These are phyloP conservation scores for Tarsius wallacei DNA, from an alignment of 2,797 vertebrate species.

Conservation along the genomic window DNA sequence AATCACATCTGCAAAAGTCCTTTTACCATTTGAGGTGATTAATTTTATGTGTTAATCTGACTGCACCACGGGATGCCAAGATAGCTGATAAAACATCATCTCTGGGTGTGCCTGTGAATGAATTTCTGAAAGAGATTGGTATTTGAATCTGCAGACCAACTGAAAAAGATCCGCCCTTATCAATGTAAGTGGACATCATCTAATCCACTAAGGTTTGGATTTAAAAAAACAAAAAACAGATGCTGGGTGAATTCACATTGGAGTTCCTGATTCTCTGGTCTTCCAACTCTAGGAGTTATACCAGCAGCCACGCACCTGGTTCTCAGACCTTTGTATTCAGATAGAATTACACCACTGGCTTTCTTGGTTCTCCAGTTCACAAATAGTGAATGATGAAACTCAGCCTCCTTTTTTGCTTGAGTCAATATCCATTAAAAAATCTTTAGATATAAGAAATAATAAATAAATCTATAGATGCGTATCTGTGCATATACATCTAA, in stretches of 20 bases:
- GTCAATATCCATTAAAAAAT: neutral
- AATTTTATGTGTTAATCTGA: neutral
- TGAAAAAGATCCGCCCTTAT: neutral
- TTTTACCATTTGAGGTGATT: neutral
- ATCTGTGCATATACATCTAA: no score
- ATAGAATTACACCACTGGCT: neutral
- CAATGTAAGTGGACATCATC: accelerated
- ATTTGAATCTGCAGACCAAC: neutral
- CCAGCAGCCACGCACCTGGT: neutral
- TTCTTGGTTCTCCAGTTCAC: neutral
- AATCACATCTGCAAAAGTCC: neutral
- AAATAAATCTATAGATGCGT: no score
- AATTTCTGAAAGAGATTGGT: neutral
- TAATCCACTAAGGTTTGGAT: neutral
- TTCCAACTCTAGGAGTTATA: neutral
- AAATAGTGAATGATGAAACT: no score
- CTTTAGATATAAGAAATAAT: neutral
- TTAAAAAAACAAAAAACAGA: neutral
- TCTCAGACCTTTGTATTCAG: neutral
- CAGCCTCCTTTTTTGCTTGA: neutral
- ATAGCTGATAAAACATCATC: neutral
- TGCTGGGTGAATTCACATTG: neutral
- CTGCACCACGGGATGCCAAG: neutral
- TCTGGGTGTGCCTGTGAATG: neutral
- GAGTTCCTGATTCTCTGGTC: neutral